A percentile compares a stretch with the other conserved stretches of the same genome.
These are phyloP conservation scores for Hyperopisus bebe DNA, from an alignment of 2,113 vertebrate genomes.

Conservation along the genomic window DNA sequence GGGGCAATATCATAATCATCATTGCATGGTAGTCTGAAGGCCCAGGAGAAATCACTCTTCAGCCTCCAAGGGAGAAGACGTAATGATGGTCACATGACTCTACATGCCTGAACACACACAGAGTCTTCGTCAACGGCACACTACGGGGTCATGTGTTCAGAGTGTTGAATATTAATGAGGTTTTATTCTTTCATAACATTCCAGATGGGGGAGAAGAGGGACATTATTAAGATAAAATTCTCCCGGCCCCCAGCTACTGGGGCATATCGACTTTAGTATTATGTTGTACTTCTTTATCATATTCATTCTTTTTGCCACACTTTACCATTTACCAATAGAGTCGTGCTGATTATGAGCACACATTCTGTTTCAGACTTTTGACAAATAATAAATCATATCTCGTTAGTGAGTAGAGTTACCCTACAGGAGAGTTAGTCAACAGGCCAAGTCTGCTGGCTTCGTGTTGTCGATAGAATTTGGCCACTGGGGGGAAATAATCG, in stretches of 20 bases:
- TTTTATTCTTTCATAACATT: slow-evolving; percentile 1
- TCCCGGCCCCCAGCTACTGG: neutral
- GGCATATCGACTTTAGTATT: neutral
- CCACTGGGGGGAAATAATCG: neutral
- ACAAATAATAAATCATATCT: neutral
- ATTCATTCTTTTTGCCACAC: neutral
- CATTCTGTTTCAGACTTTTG: neutral
- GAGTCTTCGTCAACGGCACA: neutral
- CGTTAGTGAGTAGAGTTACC: neutral
- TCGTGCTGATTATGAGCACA: neutral
- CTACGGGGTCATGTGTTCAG: neutral
- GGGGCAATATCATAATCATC: neutral
- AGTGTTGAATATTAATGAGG: neutral
- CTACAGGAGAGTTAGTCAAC: neutral
- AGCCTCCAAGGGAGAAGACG: neutral
- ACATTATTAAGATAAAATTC: neutral
- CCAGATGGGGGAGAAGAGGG: neutral
- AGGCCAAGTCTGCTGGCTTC: neutral
- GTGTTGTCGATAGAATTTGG: neutral
- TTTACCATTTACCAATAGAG: neutral
- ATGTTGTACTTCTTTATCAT: neutral
- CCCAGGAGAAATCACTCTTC: neutral
- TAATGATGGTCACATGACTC: neutral
- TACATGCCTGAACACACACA: neutral
- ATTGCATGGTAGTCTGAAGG: neutral